These are phyloP conservation scores for Nephotettix cincticeps DNA, from an alignment of 1,140 invertebrate species.

Conservation along the genomic window DNA sequence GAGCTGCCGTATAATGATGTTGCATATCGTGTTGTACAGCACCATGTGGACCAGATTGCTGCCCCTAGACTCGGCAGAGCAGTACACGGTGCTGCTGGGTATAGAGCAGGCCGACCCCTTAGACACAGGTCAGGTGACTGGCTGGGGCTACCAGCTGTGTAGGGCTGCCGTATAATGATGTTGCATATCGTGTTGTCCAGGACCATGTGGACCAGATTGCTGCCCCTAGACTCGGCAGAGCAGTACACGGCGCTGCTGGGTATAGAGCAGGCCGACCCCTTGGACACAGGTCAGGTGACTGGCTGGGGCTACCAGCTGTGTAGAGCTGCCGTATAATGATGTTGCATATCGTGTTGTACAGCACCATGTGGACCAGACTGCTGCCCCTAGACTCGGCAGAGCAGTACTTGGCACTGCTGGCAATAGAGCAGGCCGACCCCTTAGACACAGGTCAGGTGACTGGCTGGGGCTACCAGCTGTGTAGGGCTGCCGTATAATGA, in stretches of 20 bases:
- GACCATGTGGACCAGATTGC: constrained; percentile 48
- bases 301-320: constrained; percentile 67
- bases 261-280: constrained; percentile 58
- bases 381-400: constrained; percentile 62
- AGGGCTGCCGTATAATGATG: too few relatives aligned
- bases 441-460: constrained; percentile 67
- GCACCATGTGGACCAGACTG: constrained; percentile 49
- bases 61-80: constrained; percentile 62
- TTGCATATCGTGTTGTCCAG: too few relatives aligned
- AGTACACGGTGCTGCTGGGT: constrained; percentile 66
- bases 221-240: constrained; percentile 62
- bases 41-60: constrained; percentile 49
- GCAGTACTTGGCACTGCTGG: constrained; percentile 65
- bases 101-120: constrained; percentile 60
- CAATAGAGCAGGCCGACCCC: constrained; percentile 59
- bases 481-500: constrained; percentile 36
- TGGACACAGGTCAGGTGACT: constrained; percentile 64
- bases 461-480: constrained; percentile 67
- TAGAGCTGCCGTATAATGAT: too few relatives aligned
- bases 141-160: constrained; percentile 65
- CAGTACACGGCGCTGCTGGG: constrained; percentile 68
- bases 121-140: constrained; percentile 63
- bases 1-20: too few relatives aligned
- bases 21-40: too few relatives aligned
- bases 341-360: too few relatives aligned